These are phyloP conservation scores for Lasius fuliginosus DNA, from an alignment of 2,888 invertebrate species.

Conservation along the genomic window DNA sequence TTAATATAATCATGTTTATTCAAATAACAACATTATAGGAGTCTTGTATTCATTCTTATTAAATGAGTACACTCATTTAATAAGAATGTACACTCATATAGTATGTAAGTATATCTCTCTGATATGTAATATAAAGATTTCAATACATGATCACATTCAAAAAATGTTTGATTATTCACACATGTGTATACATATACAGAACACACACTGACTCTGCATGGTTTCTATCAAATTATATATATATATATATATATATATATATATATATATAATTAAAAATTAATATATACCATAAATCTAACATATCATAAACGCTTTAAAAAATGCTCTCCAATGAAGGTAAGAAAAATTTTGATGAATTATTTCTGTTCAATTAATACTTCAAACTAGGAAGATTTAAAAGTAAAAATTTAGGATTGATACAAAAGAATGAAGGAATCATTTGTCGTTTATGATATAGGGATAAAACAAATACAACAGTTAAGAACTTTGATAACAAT, in stretches of 20 bases:
- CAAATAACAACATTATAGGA: slow-evolving; percentile 81
- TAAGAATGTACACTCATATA: slow-evolving; percentile 37
- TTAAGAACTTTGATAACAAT: not conserved
- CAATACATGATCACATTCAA: slow-evolving; percentile 17
- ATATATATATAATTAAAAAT: not conserved
- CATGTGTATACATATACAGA: too few species aligned
- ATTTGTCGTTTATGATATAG: not conserved
- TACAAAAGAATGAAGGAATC: not conserved
- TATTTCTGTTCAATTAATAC: not conserved
- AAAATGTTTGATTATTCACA: slow-evolving; percentile 32
- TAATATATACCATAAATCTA: not conserved
- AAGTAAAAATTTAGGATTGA: not conserved
- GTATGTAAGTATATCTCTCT: slow-evolving; percentile 1
- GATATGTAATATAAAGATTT: slow-evolving; percentile 13
- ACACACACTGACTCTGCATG: not conserved
- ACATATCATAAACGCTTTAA: not conserved
- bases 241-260: not conserved
- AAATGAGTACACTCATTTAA: slow-evolving; percentile 62
- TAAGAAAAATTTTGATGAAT: not conserved
- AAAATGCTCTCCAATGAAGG: slow-evolving; percentile 2
- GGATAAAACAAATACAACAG: slow-evolving; percentile 1
- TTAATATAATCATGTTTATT: slow-evolving; percentile 80
- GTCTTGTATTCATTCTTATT: slow-evolving; percentile 74
- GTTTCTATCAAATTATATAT: slow-evolving; percentile 20
- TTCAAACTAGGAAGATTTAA: not conserved